Evolutionary conservation across 1,140 invertebrate genomes (phyloP).

Genomic region (Brachionus plicatilis): DNA sequence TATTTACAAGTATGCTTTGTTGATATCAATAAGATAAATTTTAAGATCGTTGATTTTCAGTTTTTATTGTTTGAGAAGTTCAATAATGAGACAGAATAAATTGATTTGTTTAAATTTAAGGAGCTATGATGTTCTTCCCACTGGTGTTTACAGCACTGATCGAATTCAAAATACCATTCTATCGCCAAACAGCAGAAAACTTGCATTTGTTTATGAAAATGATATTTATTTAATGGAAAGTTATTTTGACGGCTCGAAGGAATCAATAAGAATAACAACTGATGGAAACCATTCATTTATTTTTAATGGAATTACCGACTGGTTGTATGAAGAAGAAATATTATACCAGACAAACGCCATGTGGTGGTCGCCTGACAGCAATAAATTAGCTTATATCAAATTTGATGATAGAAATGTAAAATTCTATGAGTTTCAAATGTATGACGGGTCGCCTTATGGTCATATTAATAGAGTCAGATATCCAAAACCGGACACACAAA

Average conservation of each 20-base stretch:
- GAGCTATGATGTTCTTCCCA: conserved; percentile 29
- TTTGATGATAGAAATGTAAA: conserved; percentile 29
- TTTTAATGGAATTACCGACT: conserved; percentile 36
- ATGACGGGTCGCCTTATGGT: conserved; percentile 26
- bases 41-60: too few species aligned
- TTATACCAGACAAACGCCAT: conserved; percentile 31
- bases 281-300: neutral
- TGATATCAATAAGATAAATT: too few species aligned
- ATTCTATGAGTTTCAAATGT: conserved; percentile 16
- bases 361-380: conserved; percentile 36
- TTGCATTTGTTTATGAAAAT: conserved; percentile 37
- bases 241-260: neutral
- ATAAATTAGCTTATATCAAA: conserved; percentile 17
- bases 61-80: too few species aligned
- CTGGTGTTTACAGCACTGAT: conserved; percentile 11
- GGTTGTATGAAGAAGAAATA: conserved; percentile 40
- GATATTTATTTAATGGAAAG: conserved; percentile 26
- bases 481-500: conserved; percentile 24
- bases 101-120: neutral
- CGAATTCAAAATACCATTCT: conserved; percentile 21
- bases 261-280: conserved; percentile 16
- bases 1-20: too few species aligned
- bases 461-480: conserved; percentile 14
- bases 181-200: conserved; percentile 29
- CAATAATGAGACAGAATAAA: too few species aligned